phyloP scores from a whole-genome alignment of 1,140 invertebrate species.

The Coboldia fuscipes region DNA sequence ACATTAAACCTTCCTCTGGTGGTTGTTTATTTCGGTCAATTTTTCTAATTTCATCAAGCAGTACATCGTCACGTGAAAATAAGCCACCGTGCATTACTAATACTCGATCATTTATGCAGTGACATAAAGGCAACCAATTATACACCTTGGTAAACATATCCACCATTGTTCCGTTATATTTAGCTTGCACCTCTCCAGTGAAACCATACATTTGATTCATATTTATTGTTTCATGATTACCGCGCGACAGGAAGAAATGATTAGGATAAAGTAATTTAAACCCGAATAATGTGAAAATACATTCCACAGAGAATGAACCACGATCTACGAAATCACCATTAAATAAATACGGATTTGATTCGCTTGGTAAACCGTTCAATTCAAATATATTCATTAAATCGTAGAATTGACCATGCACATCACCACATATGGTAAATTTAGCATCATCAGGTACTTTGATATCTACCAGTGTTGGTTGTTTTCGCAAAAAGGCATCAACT shows the following conservation, averaged over 20 bases:
- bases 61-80: conserved; percentile 76
- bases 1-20: conserved; percentile 94
- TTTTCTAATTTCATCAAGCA: conserved; percentile 70
- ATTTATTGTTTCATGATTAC: conserved; percentile 94
- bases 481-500: conserved; percentile 65
- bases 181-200: conserved; percentile 90
- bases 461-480: conserved; percentile 74
- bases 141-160: conserved; percentile 97
- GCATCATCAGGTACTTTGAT: conserved; percentile 64
- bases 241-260: conserved; percentile 95
- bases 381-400: conserved; percentile 97
- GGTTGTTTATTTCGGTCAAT: conserved; percentile 87
- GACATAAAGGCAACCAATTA: conserved; percentile 89
- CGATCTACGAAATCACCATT: conserved; percentile 99
- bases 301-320: conserved; percentile 98
- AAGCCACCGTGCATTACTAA: conserved; percentile 91
- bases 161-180: conserved; percentile 86
- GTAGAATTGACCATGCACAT: conserved; percentile 98
- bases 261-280: conserved; percentile 94
- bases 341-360: conserved; percentile 85
- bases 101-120: conserved; percentile 83
- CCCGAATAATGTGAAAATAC: conserved; percentile 93
- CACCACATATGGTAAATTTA: conserved; percentile 99
- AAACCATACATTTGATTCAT: conserved; percentile 99
- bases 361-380: conserved; percentile 86